These are phyloP conservation scores for Pyrochroa serraticornis DNA, from an alignment of 2,888 invertebrate genomes.

Conservation along the genomic window DNA sequence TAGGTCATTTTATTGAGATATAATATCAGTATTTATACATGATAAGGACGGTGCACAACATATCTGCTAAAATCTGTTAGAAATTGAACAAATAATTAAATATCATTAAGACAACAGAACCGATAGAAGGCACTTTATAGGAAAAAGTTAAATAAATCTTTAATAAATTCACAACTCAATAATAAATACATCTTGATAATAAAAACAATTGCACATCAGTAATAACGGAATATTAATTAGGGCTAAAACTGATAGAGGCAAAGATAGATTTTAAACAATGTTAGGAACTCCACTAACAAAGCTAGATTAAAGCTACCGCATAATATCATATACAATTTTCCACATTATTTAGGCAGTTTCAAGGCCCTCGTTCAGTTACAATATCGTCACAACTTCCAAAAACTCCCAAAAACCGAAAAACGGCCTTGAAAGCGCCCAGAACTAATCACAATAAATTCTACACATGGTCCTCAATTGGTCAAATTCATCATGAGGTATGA, in stretches of 20 bases:
- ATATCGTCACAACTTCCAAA: slow-evolving; percentile 7
- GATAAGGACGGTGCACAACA: slow-evolving; percentile 43
- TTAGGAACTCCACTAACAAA: slow-evolving; percentile 37
- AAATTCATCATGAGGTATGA: slow-evolving; percentile 19
- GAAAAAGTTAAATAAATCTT: slow-evolving; percentile 25
- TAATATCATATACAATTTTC: slow-evolving; percentile 36
- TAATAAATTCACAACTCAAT: slow-evolving; percentile 28
- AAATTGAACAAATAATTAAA: slow-evolving; percentile 38
- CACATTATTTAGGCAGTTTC: background rate
- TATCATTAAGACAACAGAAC: slow-evolving; percentile 28
- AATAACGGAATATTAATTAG: slow-evolving; percentile 15
- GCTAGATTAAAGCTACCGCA: slow-evolving; percentile 41
- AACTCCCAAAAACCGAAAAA: slow-evolving; percentile 7
- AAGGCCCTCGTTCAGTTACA: background rate
- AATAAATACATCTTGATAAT: slow-evolving; percentile 32
- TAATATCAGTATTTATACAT: slow-evolving; percentile 43
- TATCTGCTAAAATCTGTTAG: slow-evolving; percentile 35
- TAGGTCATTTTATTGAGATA: slow-evolving; percentile 35
- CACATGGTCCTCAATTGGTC: slow-evolving; percentile 27
- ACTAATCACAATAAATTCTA: slow-evolving; percentile 26
- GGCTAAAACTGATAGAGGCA: background rate
- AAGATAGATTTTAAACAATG: slow-evolving; percentile 24
- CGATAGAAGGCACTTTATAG: slow-evolving; percentile 41
- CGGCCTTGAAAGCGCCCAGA: slow-evolving; percentile 2
- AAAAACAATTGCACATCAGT: slow-evolving; percentile 23